Evolutionary conservation across 1,140 invertebrate genomes (phyloP).

Genomic region (Drosophila setifemur): DNA sequence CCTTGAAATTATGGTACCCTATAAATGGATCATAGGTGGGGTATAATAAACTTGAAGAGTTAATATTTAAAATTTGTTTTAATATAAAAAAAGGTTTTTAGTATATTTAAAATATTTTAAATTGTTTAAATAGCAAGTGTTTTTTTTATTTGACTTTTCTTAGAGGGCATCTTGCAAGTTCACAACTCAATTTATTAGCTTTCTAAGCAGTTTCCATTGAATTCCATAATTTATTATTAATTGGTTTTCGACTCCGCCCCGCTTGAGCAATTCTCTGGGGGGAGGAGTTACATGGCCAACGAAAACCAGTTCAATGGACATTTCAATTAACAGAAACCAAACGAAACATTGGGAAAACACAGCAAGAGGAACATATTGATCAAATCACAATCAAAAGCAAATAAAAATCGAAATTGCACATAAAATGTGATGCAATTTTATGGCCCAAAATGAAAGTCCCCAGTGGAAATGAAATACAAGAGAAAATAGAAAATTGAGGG

Average conservation of each 20-base stretch:
- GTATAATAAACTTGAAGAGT: background rate
- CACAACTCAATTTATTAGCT: slow-evolving; percentile 10
- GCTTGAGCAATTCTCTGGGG: slow-evolving; percentile 29
- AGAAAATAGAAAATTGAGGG: background rate
- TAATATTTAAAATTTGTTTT: background rate
- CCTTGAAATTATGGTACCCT: background rate
- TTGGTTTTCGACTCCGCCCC: slow-evolving; percentile 40
- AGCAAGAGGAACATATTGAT: slow-evolving; percentile 60
- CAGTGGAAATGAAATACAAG: background rate
- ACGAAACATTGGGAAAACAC: slow-evolving; percentile 19
- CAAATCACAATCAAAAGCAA: slow-evolving; percentile 79
- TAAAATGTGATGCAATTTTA: slow-evolving; percentile 75
- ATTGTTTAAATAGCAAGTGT: no score
- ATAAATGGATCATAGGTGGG: background rate
- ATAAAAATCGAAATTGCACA: slow-evolving; percentile 77
- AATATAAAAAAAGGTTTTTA: no score
- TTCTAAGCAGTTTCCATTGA: slow-evolving; percentile 46
- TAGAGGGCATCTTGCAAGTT: background rate
- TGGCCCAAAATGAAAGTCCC: slow-evolving; percentile 47
- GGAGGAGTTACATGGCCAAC: slow-evolving; percentile 51
- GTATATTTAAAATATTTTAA: no score
- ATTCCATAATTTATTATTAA: slow-evolving; percentile 79
- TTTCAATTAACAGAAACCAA: slow-evolving; percentile 66
- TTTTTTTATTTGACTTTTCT: no score
- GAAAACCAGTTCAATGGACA: slow-evolving; percentile 54